A percentile compares a stretch with the other conserved stretches of the same genome.
Evolutionary conservation across 2,888 invertebrate species (phyloP).

Genomic region (Mythimna lalbum): DNA sequence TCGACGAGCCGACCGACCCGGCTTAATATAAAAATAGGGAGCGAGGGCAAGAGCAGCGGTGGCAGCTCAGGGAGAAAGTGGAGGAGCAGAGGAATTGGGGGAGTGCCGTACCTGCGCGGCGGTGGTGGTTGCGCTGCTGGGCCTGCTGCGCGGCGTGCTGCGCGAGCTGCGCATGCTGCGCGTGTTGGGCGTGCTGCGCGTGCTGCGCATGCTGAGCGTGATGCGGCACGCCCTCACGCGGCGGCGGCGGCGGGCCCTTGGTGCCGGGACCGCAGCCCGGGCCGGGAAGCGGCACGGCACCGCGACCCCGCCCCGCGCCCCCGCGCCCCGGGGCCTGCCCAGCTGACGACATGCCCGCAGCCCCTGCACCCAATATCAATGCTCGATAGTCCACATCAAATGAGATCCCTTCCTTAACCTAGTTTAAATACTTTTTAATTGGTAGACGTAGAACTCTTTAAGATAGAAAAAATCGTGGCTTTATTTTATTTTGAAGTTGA

Average conservation of each 20-base stretch:
- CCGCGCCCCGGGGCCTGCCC: constrained; percentile 71
- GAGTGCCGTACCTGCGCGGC: constrained; percentile 85
- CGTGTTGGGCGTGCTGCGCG: constrained; percentile 61
- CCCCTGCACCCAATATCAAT: constrained; percentile 65
- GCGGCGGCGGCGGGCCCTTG: constrained; percentile 66
- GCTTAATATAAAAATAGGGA: constrained; percentile 68
- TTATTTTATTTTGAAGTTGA: not conserved
- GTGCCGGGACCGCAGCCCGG: constrained; percentile 62
- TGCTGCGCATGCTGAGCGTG: constrained; percentile 69
- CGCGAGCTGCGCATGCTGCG: constrained; percentile 70
- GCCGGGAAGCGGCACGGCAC: constrained; percentile 72
- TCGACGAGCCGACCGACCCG: constrained; percentile 69
- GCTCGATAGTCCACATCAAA: constrained; percentile 36
- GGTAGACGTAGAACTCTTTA: not conserved
- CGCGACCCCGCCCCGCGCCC: constrained; percentile 71
- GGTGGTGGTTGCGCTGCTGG: constrained; percentile 83
- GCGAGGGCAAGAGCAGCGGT: constrained; percentile 59
- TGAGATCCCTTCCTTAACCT: constrained; percentile 4
- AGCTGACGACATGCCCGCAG: constrained; percentile 67
- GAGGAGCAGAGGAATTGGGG: constrained; percentile 38
- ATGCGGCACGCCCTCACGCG: constrained; percentile 61
- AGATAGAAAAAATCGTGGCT: not conserved
- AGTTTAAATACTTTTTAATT: not conserved
- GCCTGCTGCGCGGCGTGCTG: constrained; percentile 65
- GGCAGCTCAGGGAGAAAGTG: constrained; percentile 55